These are phyloP conservation scores for Teleiodes luculella DNA, from an alignment of 2,888 invertebrate species.

Conservation along the genomic window DNA sequence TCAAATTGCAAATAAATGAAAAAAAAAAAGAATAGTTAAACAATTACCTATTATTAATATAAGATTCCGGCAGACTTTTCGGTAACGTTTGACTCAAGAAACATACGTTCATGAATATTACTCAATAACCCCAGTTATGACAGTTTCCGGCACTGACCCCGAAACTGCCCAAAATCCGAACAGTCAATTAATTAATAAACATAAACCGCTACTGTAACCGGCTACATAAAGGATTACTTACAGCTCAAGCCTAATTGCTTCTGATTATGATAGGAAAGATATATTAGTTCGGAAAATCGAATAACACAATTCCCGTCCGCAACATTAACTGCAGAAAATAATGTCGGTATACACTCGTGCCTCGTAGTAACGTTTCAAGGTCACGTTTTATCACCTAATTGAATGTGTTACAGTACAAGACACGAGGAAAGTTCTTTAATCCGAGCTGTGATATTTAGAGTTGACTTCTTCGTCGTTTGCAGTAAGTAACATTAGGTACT, in stretches of 20 bases:
- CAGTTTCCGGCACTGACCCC: slow-evolving; percentile 1
- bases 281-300: slow-evolving; percentile 3
- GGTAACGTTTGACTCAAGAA: no score
- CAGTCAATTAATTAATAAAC: slow-evolving; percentile 10
- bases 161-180: slow-evolving; percentile 7
- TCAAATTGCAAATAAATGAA: no score
- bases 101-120: background rate
- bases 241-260: background rate
- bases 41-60: no score
- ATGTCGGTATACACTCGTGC: background rate
- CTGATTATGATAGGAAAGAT: slow-evolving; percentile 10
- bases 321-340: slow-evolving; percentile 1
- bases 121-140: no score
- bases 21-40: no score
- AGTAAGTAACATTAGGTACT: background rate
- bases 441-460: background rate
- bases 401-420: background rate
- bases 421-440: background rate
- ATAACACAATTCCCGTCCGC: slow-evolving; percentile 6
- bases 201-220: slow-evolving; percentile 1
- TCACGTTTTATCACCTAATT: slow-evolving; percentile 5
- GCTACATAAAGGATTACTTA: slow-evolving; percentile 6
- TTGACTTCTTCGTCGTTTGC: background rate
- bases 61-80: no score
- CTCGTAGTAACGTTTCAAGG: slow-evolving; percentile 6